Evolutionary conservation across 2,797 vertebrate species (phyloP).

Genomic region (Tragopan temminckii): DNA sequence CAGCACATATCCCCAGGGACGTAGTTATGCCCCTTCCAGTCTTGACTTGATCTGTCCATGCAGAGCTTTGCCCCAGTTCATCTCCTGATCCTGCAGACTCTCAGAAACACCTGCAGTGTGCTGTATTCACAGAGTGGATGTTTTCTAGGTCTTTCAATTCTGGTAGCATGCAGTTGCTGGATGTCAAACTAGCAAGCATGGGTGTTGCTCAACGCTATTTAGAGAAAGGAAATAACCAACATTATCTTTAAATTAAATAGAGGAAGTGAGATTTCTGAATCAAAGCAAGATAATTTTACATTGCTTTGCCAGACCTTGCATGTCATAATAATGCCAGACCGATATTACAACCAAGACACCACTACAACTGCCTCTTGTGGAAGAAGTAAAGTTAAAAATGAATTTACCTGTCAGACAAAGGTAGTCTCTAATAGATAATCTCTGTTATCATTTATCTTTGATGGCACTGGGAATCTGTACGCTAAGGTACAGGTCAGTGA

Average conservation of each 20-base stretch:
- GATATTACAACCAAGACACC: neutral
- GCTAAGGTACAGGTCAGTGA: neutral
- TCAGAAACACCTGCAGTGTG: neutral
- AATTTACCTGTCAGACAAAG: neutral
- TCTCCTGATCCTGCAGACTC: fast-evolving
- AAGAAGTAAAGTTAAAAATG: neutral
- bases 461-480: neutral
- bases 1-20: neutral
- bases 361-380: neutral
- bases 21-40: neutral
- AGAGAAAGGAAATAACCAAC: neutral
- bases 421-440: neutral
- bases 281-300: neutral
- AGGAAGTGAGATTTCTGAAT: neutral
- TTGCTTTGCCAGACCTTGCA: neutral
- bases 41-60: fast-evolving
- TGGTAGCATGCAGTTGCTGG: neutral
- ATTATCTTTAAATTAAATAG: neutral
- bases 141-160: fast-evolving
- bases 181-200: neutral
- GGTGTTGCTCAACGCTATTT: neutral
- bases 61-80: neutral
- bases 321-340: neutral
- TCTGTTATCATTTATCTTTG: neutral
- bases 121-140: fast-evolving